Evolutionary conservation across 1,140 invertebrate species (phyloP).

Genomic region (Temnothorax longispinosus): DNA sequence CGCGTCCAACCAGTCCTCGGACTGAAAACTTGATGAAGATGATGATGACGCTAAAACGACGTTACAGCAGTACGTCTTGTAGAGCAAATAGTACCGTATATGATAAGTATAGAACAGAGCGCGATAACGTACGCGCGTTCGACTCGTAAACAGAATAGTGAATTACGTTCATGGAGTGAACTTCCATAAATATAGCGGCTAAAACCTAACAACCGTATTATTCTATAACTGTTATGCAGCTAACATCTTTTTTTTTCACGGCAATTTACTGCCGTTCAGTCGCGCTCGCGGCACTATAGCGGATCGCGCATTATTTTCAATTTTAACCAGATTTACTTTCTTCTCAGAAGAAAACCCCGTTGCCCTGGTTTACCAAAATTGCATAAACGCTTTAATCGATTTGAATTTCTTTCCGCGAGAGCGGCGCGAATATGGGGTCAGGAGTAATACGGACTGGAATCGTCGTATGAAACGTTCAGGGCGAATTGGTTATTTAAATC

Average conservation of each 20-base stretch:
- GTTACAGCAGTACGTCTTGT: background rate
- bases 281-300: conserved; percentile 27
- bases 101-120: conserved; percentile 8
- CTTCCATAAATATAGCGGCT: conserved; percentile 52
- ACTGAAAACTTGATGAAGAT: no score
- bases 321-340: conserved; percentile 58
- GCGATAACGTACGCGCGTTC: conserved; percentile 32
- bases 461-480: background rate
- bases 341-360: conserved; percentile 26
- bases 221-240: conserved; percentile 54
- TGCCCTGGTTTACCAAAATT: conserved; percentile 42
- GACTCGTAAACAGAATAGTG: conserved; percentile 17
- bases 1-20: no score
- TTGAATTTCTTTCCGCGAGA: background rate
- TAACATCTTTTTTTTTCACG: conserved; percentile 31
- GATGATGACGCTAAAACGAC: background rate
- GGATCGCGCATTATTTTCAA: conserved; percentile 48
- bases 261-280: conserved; percentile 58
- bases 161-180: background rate
- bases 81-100: background rate
- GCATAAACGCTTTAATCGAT: conserved; percentile 23
- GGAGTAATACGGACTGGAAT: background rate
- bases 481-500: background rate
- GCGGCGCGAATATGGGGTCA: background rate
- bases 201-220: conserved; percentile 54